A percentile compares a stretch with the other conserved stretches of the same genome.
Conservation (phyloP, 2,888 invertebrate genomes). For the Ichneumoninae sp. region DNA sequence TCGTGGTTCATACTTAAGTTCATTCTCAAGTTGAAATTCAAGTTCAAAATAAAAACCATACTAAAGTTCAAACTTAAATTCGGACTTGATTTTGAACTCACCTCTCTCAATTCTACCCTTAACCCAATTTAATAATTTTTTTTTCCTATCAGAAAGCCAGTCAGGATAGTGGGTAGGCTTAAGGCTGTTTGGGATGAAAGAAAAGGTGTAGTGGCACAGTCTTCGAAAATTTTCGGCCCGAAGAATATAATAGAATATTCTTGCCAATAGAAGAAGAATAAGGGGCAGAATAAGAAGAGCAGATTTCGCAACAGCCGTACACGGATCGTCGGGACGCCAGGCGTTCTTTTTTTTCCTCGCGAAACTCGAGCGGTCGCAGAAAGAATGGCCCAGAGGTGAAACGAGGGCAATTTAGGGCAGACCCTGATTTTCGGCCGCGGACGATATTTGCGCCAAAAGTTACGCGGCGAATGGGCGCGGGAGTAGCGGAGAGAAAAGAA, state of each 20-base stretch:
- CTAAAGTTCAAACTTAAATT: no score
- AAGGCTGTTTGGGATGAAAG: constrained; percentile 1
- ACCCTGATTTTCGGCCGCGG: constrained; percentile 67
- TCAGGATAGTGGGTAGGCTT: neutral
- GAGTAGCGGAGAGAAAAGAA: constrained; percentile 20
- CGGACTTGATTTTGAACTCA: no score
- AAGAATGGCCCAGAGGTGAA: constrained; percentile 70
- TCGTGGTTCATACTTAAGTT: no score
- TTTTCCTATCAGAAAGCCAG: neutral
- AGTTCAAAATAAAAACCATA: no score
- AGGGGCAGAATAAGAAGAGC: constrained; percentile 42
- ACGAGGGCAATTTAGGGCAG: constrained; percentile 76
- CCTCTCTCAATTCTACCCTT: no score
- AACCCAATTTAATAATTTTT: neutral
- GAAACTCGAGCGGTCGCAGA: constrained; percentile 63
- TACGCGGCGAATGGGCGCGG: constrained; percentile 41
- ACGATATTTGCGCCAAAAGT: constrained; percentile 72
- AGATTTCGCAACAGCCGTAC: constrained; percentile 51
- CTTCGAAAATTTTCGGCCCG: neutral
- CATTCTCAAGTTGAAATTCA: no score
- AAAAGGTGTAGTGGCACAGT: constrained; percentile 8
- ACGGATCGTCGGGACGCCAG: constrained; percentile 21
- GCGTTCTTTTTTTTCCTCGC: constrained; percentile 40
- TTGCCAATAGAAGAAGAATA: constrained; percentile 11
- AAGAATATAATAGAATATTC: constrained; percentile 1